Evolutionary conservation across 2,888 invertebrate genomes (phyloP).

Genomic region (Chloromyia formosa): DNA sequence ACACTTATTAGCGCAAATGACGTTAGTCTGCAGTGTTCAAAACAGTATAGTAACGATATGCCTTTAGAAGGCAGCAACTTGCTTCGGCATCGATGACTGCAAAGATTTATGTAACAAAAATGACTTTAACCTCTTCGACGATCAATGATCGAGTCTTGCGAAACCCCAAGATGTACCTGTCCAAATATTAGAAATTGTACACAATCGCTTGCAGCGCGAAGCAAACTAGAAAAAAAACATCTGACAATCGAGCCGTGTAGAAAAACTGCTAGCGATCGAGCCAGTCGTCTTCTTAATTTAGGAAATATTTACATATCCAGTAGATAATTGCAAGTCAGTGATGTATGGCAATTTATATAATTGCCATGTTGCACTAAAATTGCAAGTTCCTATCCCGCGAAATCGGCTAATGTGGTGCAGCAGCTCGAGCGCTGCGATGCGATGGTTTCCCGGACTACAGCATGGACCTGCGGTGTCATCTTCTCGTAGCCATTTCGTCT

Average conservation of each 20-base stretch:
- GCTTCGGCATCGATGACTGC: not conserved
- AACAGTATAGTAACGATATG: not conserved
- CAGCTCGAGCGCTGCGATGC: too few relatives aligned
- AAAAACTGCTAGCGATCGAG: slow-evolving; percentile 40
- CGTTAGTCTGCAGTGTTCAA: not conserved
- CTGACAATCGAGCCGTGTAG: slow-evolving; percentile 47
- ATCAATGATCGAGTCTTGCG: slow-evolving; percentile 35
- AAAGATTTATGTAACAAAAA: slow-evolving; percentile 43
- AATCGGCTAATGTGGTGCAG: slow-evolving; percentile 4
- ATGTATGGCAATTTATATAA: slow-evolving; percentile 46
- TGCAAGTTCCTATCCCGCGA: slow-evolving; percentile 9
- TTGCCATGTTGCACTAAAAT: slow-evolving; percentile 9
- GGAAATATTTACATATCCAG: not conserved
- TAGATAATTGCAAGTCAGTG: slow-evolving; percentile 4
- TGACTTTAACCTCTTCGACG: slow-evolving; percentile 41
- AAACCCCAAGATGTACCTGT: slow-evolving; percentile 41
- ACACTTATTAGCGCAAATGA: slow-evolving; percentile 39
- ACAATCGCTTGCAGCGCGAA: slow-evolving; percentile 16
- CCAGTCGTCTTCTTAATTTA: slow-evolving; percentile 14
- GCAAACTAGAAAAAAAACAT: slow-evolving; percentile 43
- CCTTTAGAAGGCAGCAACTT: not conserved
- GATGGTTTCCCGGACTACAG: too few relatives aligned
- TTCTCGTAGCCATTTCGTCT: slow-evolving; percentile 8
- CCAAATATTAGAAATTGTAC: slow-evolving; percentile 41
- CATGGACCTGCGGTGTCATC: slow-evolving; percentile 19